Percentiles rank a stretch among this genome's conserved stretches.
These are phyloP conservation scores for Anguilla pacifica DNA, from an alignment of 2,797 vertebrate genomes.

Conservation along the genomic window DNA sequence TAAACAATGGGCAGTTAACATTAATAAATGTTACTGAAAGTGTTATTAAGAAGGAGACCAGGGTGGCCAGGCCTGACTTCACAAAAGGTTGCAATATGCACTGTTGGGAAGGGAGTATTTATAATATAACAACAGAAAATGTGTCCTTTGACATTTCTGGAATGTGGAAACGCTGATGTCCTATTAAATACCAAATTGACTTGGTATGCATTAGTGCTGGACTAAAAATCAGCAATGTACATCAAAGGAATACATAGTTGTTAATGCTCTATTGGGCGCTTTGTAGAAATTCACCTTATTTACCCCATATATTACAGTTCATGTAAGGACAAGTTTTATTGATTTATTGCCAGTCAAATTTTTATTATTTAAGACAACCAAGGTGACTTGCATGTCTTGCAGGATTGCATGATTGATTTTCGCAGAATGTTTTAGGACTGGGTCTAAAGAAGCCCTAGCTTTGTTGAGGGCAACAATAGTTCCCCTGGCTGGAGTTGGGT, in stretches of 20 bases:
- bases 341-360: background rate
- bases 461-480: background rate
- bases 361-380: background rate
- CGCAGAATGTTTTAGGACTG: background rate
- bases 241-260: background rate
- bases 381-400: background rate
- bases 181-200: background rate
- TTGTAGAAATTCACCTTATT: background rate
- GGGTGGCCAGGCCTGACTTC: background rate
- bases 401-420: background rate
- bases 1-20: no score
- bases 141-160: background rate
- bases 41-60: background rate
- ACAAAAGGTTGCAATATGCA: background rate
- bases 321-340: background rate
- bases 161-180: background rate
- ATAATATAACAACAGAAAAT: background rate
- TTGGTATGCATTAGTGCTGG: background rate
- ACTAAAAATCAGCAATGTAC: background rate
- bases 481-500: background rate
- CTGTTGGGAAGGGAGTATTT: background rate
- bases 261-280: background rate
- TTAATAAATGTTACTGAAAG: no score
- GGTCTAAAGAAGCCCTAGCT: background rate
- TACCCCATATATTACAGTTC: background rate